Conservation (phyloP, 2,797 vertebrate species). For the Microhierax caerulescens region DNA sequence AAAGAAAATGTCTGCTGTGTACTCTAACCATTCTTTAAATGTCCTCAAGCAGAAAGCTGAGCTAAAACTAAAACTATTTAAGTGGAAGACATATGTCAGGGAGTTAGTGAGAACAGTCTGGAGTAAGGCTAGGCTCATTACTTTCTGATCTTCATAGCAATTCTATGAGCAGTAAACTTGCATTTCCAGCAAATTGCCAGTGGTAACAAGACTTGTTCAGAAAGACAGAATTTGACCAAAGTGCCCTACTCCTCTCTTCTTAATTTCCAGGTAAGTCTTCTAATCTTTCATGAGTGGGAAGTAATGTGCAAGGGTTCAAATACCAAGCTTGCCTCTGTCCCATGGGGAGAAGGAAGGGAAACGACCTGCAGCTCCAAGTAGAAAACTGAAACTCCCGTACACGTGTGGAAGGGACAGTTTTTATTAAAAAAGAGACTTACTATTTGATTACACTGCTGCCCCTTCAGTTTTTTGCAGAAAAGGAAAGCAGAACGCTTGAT, state of each 20-base stretch:
- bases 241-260: not conserved
- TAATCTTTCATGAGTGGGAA: not conserved
- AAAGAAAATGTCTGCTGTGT: not conserved
- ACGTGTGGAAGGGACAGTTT: not conserved
- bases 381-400: not conserved
- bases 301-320: not conserved
- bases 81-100: not conserved
- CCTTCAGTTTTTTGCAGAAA: not conserved
- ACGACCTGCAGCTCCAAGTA: not conserved
- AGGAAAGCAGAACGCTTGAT: not conserved
- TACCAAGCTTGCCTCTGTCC: not conserved
- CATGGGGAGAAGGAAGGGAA: not conserved
- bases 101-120: conserved; percentile 17
- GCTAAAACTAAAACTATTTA: conserved; percentile 12
- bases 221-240: not conserved
- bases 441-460: not conserved
- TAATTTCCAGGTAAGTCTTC: not conserved
- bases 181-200: not conserved
- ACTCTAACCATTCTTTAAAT: not conserved
- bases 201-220: not conserved
- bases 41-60: not conserved
- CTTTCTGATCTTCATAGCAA: not conserved
- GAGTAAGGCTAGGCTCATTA: not conserved
- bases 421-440: not conserved
- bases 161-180: not conserved